Evolutionary conservation across 2,113 vertebrate species (phyloP), one percentile per base, ranked within the genome.

Genomic region (Tetrax tetrax): DNA sequence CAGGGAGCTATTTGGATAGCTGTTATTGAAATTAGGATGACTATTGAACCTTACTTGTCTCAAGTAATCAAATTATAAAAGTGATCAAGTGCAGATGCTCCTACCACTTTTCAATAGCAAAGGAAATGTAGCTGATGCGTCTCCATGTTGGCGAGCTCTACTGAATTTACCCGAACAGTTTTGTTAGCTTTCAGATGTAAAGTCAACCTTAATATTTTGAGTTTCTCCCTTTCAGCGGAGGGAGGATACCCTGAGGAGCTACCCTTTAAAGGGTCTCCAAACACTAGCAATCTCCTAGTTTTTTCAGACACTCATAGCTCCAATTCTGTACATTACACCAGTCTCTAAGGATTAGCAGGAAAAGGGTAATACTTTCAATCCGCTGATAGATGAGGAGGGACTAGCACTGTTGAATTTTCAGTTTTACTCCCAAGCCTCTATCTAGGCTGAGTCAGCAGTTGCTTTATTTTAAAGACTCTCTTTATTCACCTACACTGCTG

Each of bases 401-500:
- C 50, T 54, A 75, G n/a, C 9, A 29, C 28, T 94, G 96, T 85
- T 70, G 90, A 97, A 87, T 94, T 96, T 95, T 96, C 94, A 90
- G 75, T 96, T 98, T 98, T 96, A 91, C 33, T 96, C 74, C 60
- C 78, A 51, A 95, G 72, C 47, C 83, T 96, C 66, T 83, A 54
- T 79, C 81, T 63, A 82, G 63, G 53, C 85, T 92, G 94, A 96
- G 84, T 96, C 84, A 96, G 83, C 80, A 81, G 53, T 53, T 95
- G 76, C 87, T 97, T 97, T 95, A 92, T 92, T 98, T 98, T 96
- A 89, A 96, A 97, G n/a, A 64, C 56, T 90, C 84, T 87, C 79
- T 94, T 96, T 97, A 77, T 86, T 96, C 91, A 96, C 85, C 79
- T 76, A 72, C 78, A 93, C 82, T 96, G 56, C 71, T 89, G 83